A percentile compares a stretch with the other conserved stretches of the same genome.
phyloP scores from a whole-genome alignment of 2,888 invertebrate genomes.

The Phasia obesa region DNA sequence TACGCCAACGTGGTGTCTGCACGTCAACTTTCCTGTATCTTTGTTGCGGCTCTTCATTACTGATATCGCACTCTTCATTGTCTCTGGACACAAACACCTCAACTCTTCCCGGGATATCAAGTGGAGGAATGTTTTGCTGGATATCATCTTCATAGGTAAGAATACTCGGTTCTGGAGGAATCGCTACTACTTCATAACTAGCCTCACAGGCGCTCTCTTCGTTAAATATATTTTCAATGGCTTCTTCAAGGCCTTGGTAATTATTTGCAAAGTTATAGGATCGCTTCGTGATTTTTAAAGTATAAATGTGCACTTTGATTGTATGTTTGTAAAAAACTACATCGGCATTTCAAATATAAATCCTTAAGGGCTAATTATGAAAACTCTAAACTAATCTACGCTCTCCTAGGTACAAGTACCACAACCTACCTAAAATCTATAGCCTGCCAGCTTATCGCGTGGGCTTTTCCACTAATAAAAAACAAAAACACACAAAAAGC shows the following conservation, averaged over 20 bases:
- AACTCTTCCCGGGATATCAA: constrained; percentile 10
- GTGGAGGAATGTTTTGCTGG: not conserved
- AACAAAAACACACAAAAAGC: too few species aligned
- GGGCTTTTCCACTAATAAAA: too few species aligned
- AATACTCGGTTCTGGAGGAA: constrained; percentile 19
- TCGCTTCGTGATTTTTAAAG: not conserved
- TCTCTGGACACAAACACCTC: not conserved
- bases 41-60: not conserved
- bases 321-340: not conserved
- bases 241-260: constrained; percentile 3
- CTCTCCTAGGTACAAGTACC: too few species aligned
- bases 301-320: not conserved
- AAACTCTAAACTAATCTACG: too few species aligned
- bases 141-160: constrained; percentile 29
- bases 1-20: too few species aligned
- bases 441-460: too few species aligned
- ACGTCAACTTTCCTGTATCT: not conserved
- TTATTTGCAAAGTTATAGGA: not conserved
- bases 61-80: constrained; percentile 4
- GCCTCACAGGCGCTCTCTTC: constrained; percentile 10
- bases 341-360: not conserved
- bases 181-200: constrained; percentile 35
- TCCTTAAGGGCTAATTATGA: not conserved
- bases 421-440: too few species aligned
- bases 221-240: not conserved